Evolutionary conservation across 2,888 invertebrate species (phyloP).

Genomic region (Drosophila sordidula): DNA sequence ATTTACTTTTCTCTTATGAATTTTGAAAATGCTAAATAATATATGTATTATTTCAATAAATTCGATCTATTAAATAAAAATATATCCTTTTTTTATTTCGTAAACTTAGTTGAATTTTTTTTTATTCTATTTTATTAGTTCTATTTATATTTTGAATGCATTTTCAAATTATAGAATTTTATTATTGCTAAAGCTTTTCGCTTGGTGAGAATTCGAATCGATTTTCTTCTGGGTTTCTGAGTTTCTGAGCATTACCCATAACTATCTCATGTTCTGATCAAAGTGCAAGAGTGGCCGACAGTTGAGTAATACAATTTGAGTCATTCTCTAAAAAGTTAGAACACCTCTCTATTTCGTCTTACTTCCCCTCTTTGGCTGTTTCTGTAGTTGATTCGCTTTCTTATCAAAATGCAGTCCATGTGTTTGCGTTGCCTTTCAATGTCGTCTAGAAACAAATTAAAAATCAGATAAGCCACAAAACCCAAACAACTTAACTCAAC

Average conservation of each 20-base stretch:
- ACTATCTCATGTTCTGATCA: not conserved
- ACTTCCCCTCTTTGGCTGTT: not conserved
- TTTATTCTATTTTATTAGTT: no score
- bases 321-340: conserved; percentile 3
- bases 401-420: conserved; percentile 37
- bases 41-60: no score
- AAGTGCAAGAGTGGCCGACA: conserved; percentile 1
- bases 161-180: no score
- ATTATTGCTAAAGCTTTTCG: no score
- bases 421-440: conserved; percentile 53
- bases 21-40: not conserved
- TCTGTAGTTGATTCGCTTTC: conserved; percentile 12
- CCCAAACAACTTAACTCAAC: conserved; percentile 36
- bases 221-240: no score
- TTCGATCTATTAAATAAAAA: no score
- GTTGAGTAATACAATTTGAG: conserved; percentile 10
- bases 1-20: not conserved
- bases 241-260: no score
- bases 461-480: conserved; percentile 62
- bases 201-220: no score
- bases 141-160: no score
- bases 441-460: conserved; percentile 63
- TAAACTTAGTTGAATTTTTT: no score
- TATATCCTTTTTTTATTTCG: no score
- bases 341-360: not conserved